Evolutionary conservation across 2,797 vertebrate genomes (phyloP).

Genomic region (Micropoecilia bifurca): DNA sequence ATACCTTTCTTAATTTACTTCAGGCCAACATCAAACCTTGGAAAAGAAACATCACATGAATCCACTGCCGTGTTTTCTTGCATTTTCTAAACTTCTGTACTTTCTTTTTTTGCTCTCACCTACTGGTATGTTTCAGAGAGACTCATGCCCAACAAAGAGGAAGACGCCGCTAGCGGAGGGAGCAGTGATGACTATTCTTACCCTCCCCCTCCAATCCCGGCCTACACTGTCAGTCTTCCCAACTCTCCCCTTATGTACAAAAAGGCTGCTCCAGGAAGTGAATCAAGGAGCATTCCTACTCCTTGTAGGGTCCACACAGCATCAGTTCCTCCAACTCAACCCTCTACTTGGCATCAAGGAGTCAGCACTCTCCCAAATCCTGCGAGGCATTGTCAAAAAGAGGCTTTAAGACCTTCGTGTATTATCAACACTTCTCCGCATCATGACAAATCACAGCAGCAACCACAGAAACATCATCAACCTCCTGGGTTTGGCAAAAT

Average conservation of each 20-base stretch:
- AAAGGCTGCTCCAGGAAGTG: slow-evolving; percentile 9
- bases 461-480: slow-evolving; percentile 11
- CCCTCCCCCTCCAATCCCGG: slow-evolving; percentile 61
- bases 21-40: neutral
- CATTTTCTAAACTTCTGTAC: neutral
- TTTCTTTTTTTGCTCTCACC: slow-evolving; percentile 13
- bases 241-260: slow-evolving; percentile 49
- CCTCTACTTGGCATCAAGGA: slow-evolving; percentile 9
- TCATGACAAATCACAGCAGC: slow-evolving; percentile 15
- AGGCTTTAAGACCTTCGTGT: neutral
- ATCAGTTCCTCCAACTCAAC: slow-evolving; percentile 30
- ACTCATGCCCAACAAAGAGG: neutral
- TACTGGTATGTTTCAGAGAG: slow-evolving; percentile 42
- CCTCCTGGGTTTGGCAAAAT: slow-evolving; percentile 37
- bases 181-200: slow-evolving; percentile 63
- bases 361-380: slow-evolving; percentile 14
- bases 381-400: slow-evolving; percentile 2
- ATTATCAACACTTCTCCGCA: neutral
- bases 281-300: slow-evolving; percentile 35
- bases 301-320: slow-evolving; percentile 41
- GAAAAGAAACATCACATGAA: neutral
- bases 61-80: neutral
- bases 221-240: slow-evolving; percentile 64
- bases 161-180: neutral
- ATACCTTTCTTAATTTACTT: neutral